A percentile compares a stretch with the other conserved stretches of the same genome.
phyloP scores from a whole-genome alignment of 2,113 vertebrate genomes.

The Sclerurus mexicanus region DNA sequence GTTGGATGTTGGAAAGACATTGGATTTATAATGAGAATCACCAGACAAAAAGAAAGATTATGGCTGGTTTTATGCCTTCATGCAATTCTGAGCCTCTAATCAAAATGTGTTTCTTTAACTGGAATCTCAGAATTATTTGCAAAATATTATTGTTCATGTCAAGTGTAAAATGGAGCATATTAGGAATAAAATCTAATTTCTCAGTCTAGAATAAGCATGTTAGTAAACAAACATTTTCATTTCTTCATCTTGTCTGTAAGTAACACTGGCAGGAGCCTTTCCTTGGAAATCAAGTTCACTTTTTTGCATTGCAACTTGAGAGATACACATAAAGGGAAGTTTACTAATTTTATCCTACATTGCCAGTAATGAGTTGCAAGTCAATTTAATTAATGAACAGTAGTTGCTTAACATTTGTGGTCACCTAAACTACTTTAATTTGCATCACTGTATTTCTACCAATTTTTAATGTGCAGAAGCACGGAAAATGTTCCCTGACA shows the following conservation, averaged over 20 bases:
- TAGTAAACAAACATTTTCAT: neutral
- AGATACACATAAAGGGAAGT: neutral
- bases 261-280: neutral
- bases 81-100: neutral
- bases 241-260: neutral
- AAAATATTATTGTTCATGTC: neutral
- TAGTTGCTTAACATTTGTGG: neutral
- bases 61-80: neutral
- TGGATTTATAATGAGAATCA: neutral
- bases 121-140: slow-evolving; percentile 9
- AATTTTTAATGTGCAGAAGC: neutral
- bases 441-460: neutral
- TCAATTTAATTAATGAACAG: slow-evolving; percentile 7
- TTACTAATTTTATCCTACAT: neutral
- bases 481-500: neutral
- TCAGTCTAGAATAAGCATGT: neutral
- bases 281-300: neutral
- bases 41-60: neutral
- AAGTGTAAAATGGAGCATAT: neutral
- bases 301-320: neutral
- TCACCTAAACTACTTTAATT: neutral
- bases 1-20: neutral
- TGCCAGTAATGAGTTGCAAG: neutral
- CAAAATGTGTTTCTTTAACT: neutral
- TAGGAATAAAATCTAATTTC: neutral